Evolutionary conservation across 2,888 invertebrate genomes (phyloP), one percentile per base, ranked within the genome.

Genomic region (Seira musarum): DNA sequence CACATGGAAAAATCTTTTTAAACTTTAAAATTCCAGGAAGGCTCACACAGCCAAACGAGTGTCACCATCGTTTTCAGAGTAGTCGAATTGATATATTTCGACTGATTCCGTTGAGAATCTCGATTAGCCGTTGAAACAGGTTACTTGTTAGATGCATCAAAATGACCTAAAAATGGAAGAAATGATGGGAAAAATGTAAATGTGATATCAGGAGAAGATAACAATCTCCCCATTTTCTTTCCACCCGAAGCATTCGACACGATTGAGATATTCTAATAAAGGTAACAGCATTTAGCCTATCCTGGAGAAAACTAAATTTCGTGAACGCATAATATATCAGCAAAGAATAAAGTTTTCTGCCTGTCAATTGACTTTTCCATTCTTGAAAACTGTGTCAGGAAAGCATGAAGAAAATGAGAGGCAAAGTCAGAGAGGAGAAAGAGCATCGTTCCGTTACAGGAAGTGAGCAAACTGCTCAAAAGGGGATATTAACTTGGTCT

Each of bases 331-430:
- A 63, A 5, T n/a, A n/a, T n/a, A n/a, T n/a, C 10, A 40, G 25
- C n/a, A 60, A 10, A 21, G 19, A 69, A 69, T 24, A 1, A 49
- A 49, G 6, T 49, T 49, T 69, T 30, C 53, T 30, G 25, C 35
- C 57, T 73, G 61, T 71, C 64, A 64, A 72, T 72, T 72, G 72
- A 72, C 72, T 72, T 72, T 64, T 53, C 13, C 17, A 72, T 64
- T 64, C 72, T 6, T 24, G 17, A 60, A 70, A 70, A 72, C 64
- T 72, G 49, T 72, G 72, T 72, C 72, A 72, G n/a, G 15, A 6
- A 40, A 30, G 24, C 30, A 53, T n/a, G 61, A 24, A 61, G 17
- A 30, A 30, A 30, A 30, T 30, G 30, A 30, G 30, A 30, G 30
- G 30, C 8, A 30, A 30, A 30, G 30, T 2, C 30, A 30, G 30